Percentiles rank a stretch among this genome's conserved stretches.
phyloP scores from a whole-genome alignment of 2,113 vertebrate species.

The Charina bottae region DNA sequence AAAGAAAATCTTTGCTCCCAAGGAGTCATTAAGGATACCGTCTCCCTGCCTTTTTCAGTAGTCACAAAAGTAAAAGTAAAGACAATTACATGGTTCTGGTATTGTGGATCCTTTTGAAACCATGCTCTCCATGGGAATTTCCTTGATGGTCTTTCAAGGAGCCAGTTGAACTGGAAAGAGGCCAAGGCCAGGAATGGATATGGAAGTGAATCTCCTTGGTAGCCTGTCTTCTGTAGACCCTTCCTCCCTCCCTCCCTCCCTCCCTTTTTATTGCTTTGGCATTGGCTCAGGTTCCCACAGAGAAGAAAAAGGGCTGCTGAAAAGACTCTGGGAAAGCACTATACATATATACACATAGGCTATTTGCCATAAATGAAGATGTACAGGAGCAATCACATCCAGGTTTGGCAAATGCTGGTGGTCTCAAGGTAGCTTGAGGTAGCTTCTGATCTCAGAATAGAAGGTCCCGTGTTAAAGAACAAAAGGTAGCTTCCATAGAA shows the following conservation, averaged over 20 bases:
- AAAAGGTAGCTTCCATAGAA: background rate
- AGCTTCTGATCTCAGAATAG: background rate
- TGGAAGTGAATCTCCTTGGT: slow-evolving; percentile 17
- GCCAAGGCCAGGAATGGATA: slow-evolving; percentile 22
- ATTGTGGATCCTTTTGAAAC: slow-evolving; percentile 33
- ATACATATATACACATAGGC: background rate
- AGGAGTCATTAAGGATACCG: slow-evolving; percentile 2
- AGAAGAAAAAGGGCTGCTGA: slow-evolving; percentile 15
- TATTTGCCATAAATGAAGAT: slow-evolving; percentile 16
- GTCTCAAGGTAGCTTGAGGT: background rate
- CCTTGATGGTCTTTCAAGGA: slow-evolving; percentile 9
- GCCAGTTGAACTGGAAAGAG: slow-evolving; percentile 23
- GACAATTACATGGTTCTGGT: slow-evolving; percentile 20
- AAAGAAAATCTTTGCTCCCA: slow-evolving; percentile 17
- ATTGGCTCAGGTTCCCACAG: slow-evolving; percentile 14
- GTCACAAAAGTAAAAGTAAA: slow-evolving; percentile 24
- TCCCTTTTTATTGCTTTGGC: slow-evolving; percentile 16
- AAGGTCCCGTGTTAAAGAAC: background rate
- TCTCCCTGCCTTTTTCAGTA: background rate
- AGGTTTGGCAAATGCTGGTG: background rate
- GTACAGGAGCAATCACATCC: slow-evolving; percentile 15
- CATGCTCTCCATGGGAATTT: slow-evolving; percentile 10
- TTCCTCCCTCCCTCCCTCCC: background rate
- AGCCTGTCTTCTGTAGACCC: slow-evolving; percentile 17
- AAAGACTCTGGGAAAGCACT: slow-evolving; percentile 21